These are phyloP conservation scores for Monomorium pharaonis DNA, from an alignment of 1,140 invertebrate species.

Conservation along the genomic window DNA sequence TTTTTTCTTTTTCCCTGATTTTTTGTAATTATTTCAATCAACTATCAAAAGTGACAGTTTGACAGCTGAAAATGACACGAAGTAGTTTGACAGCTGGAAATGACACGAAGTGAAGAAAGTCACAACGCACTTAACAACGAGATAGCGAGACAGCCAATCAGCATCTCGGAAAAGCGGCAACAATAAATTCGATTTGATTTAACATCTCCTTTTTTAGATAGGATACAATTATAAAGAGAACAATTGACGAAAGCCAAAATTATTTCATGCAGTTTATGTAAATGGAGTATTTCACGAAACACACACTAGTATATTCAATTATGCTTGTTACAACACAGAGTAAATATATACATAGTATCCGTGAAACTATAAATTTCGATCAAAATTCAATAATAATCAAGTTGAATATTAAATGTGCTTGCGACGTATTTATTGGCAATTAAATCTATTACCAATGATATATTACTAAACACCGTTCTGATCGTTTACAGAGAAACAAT, in stretches of 20 bases:
- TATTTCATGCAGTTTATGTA: not conserved
- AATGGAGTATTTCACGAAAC: not conserved
- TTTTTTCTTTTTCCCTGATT: no score
- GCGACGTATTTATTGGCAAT: slow-evolving; percentile 9
- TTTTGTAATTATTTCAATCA: no score
- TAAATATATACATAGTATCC: not conserved
- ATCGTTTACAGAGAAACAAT: not conserved
- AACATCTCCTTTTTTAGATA: no score
- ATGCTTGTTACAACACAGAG: not conserved
- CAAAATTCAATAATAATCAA: slow-evolving; percentile 28
- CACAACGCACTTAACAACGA: no score
- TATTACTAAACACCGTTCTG: not conserved
- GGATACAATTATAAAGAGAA: not conserved
- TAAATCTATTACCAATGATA: not conserved
- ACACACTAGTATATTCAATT: not conserved
- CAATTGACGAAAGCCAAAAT: not conserved
- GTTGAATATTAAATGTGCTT: not conserved
- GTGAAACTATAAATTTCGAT: slow-evolving; percentile 17
- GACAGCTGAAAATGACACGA: no score
- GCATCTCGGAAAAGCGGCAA: no score
- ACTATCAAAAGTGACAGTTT: no score
- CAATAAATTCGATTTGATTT: no score
- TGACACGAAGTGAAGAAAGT: no score
- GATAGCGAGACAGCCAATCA: no score
- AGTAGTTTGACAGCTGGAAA: no score